Evolutionary conservation across 2,888 invertebrate genomes (phyloP).

Genomic region (Volucella bombylans): DNA sequence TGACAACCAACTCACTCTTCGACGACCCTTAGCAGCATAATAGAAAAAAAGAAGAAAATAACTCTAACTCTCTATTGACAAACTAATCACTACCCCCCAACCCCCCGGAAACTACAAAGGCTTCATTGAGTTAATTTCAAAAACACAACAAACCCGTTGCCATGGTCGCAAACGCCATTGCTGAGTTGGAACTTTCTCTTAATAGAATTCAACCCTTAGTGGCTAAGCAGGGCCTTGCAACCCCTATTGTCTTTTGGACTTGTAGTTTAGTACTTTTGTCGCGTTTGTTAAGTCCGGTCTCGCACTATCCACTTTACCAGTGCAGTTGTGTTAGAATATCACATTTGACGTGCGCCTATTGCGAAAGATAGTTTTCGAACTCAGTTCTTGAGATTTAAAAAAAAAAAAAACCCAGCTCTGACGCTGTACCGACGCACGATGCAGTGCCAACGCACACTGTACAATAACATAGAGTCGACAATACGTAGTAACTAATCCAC

Average conservation of each 20-base stretch:
- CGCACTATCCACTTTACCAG: background rate
- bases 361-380: background rate
- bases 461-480: background rate
- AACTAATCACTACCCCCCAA: conserved; percentile 1
- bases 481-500: conserved; percentile 7
- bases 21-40: background rate
- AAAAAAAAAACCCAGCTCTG: background rate
- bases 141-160: conserved; percentile 69
- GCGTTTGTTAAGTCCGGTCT: conserved; percentile 58
- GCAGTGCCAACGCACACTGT: background rate
- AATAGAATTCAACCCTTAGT: conserved; percentile 45
- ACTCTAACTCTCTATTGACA: conserved; percentile 22
- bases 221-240: conserved; percentile 15
- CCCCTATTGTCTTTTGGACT: conserved; percentile 32
- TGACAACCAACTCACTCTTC: background rate
- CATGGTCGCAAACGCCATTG: conserved; percentile 40
- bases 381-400: conserved; percentile 4
- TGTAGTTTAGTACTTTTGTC: conserved; percentile 49
- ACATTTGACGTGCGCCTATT: background rate
- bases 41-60: too few species aligned
- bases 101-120: conserved; percentile 10
- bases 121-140: conserved; percentile 35
- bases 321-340: conserved; percentile 6
- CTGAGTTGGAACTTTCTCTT: conserved; percentile 34
- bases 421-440: background rate